Evolutionary conservation across 2,888 invertebrate species (phyloP).

Genomic region (Drymonia ruficornis): DNA sequence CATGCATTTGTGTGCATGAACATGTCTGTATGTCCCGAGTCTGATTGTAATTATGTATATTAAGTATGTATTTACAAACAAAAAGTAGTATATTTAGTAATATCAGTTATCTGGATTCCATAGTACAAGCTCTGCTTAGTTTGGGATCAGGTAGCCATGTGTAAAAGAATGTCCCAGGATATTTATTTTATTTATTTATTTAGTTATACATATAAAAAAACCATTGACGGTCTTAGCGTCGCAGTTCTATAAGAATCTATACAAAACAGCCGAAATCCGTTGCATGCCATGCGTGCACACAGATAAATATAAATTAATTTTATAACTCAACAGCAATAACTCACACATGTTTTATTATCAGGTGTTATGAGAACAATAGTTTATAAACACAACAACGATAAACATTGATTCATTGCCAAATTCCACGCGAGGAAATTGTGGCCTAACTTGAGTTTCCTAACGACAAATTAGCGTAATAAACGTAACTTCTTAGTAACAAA

Average conservation of each 20-base stretch:
- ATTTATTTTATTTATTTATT: too few relatives aligned
- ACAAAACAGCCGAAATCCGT: not conserved
- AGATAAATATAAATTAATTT: not conserved
- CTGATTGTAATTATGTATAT: too few relatives aligned
- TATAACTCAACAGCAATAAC: not conserved
- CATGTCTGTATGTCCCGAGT: too few relatives aligned
- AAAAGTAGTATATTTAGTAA: too few relatives aligned
- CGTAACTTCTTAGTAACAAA: slow-evolving; percentile 11
- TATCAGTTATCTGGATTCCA: too few relatives aligned
- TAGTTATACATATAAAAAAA: too few relatives aligned
- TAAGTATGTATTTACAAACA: too few relatives aligned
- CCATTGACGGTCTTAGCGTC: too few relatives aligned
- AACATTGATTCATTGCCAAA: slow-evolving; percentile 3
- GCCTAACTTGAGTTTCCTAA: slow-evolving; percentile 7
- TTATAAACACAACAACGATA: not conserved
- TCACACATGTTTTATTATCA: slow-evolving; percentile 1
- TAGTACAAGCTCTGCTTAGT: too few relatives aligned
- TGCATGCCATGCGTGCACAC: not conserved
- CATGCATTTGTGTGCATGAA: too few relatives aligned
- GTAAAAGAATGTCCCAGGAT: too few relatives aligned
- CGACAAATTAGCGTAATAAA: slow-evolving; percentile 18
- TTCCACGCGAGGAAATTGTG: not conserved
- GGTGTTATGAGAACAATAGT: not conserved
- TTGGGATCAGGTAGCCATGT: too few relatives aligned
- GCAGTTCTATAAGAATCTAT: not conserved